A percentile compares a stretch with the other conserved stretches of the same genome.
phyloP scores from a whole-genome alignment of 2,888 invertebrate genomes.

The Xestoiulus laeticollis region DNA sequence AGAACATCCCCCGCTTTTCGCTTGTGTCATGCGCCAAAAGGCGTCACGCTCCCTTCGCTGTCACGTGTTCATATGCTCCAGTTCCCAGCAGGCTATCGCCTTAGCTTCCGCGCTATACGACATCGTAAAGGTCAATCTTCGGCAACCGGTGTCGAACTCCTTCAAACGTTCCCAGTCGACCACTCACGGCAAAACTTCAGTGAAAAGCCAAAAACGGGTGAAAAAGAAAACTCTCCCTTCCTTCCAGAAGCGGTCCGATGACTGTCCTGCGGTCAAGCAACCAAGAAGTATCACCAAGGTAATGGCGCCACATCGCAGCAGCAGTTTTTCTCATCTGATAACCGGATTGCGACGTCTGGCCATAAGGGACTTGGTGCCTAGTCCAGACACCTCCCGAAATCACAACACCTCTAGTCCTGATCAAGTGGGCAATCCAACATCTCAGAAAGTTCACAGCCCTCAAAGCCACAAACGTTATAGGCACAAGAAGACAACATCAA shows the following conservation, averaged over 20 bases:
- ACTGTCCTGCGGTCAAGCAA: background rate
- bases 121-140: constrained; percentile 68
- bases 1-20: constrained; percentile 82
- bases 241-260: background rate
- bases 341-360: background rate
- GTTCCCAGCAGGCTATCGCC: constrained; percentile 89
- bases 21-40: constrained; percentile 80
- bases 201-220: background rate
- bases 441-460: background rate
- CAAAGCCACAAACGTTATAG: background rate
- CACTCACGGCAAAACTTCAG: background rate
- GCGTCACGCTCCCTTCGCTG: constrained; percentile 84
- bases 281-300: background rate
- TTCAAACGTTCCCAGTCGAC: background rate
- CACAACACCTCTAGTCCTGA: background rate
- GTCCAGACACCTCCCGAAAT: background rate
- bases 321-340: constrained; percentile 47
- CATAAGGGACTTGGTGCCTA: background rate
- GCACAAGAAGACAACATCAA: background rate
- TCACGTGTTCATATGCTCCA: constrained; percentile 89
- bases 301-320: background rate
- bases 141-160: background rate
- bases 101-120: constrained; percentile 91
- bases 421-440: background rate
- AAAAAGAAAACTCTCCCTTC: background rate